A percentile compares a stretch with the other conserved stretches of the same genome.
phyloP scores from a whole-genome alignment of 2,797 vertebrate species.

The Mus spretus region DNA sequence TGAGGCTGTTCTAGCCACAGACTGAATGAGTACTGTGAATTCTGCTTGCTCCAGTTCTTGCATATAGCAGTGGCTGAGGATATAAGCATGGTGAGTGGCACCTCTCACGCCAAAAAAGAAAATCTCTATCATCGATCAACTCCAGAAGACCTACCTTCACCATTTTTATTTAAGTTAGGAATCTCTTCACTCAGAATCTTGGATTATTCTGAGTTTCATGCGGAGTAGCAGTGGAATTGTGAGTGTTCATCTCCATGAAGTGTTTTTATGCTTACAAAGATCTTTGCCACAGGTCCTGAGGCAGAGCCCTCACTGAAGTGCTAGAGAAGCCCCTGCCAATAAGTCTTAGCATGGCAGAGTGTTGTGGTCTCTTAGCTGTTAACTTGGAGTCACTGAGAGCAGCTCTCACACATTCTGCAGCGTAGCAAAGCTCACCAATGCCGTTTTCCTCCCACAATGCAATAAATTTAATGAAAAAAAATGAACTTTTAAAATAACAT shows the following conservation, averaged over 20 bases:
- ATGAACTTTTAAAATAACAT: conserved; percentile 47
- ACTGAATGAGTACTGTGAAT: conserved; percentile 61
- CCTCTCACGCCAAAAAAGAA: conserved; percentile 68
- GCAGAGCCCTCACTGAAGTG: not conserved
- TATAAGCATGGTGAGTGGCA: conserved; percentile 72
- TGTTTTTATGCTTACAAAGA: conserved; percentile 52
- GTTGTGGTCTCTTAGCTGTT: not conserved
- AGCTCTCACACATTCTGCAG: conserved; percentile 1
- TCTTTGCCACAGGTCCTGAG: conserved; percentile 27
- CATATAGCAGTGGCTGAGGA: conserved; percentile 70
- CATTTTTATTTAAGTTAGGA: conserved; percentile 13
- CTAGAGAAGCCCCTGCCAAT: conserved; percentile 34
- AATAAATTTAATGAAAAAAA: conserved; percentile 63
- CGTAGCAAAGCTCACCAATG: not conserved
- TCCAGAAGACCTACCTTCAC: conserved; percentile 64
- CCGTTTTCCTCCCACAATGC: conserved; percentile 25
- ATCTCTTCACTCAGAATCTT: conserved; percentile 48
- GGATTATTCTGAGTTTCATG: conserved; percentile 64
- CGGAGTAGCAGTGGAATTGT: conserved; percentile 36
- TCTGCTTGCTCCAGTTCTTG: conserved; percentile 35
- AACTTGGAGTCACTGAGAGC: conserved; percentile 1
- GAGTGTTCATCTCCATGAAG: conserved; percentile 27
- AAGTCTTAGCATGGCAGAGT: conserved; percentile 41
- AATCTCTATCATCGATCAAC: conserved; percentile 15
- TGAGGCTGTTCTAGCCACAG: conserved; percentile 70